These are phyloP conservation scores for Himantopus leucocephalus DNA, from an alignment of 2,113 vertebrate species.

Conservation along the genomic window DNA sequence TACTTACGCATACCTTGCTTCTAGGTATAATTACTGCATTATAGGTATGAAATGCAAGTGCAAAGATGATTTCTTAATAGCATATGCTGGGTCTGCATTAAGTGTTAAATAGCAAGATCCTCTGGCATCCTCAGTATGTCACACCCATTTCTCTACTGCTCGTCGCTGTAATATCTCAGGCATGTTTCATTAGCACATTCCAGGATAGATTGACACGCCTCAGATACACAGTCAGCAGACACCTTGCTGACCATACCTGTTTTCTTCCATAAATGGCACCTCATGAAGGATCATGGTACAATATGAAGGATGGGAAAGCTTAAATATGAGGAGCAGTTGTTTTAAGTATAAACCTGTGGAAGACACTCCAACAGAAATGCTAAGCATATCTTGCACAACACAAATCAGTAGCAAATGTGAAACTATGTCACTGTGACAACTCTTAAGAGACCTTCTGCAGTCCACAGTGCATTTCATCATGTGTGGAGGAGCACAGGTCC, in stretches of 20 bases:
- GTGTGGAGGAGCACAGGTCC: not conserved
- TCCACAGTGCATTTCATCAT: accelerated
- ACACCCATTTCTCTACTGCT: slow-evolving; percentile 8
- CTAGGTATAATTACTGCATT: slow-evolving; percentile 1
- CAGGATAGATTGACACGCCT: not conserved
- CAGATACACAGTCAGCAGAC: not conserved
- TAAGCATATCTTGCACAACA: not conserved
- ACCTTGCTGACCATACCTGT: slow-evolving; percentile 28
- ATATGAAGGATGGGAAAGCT: not conserved
- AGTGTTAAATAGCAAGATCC: not conserved
- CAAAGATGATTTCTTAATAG: slow-evolving; percentile 19
- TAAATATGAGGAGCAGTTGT: not conserved
- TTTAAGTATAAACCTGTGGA: not conserved
- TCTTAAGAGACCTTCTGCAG: not conserved
- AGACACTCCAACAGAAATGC: not conserved
- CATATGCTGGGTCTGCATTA: not conserved
- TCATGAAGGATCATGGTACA: not conserved
- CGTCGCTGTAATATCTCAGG: not conserved
- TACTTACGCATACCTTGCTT: not conserved
- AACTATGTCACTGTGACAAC: not conserved
- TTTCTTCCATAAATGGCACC: not conserved
- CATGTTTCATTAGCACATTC: slow-evolving; percentile 50
- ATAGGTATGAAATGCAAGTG: not conserved
- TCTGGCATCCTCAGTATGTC: not conserved
- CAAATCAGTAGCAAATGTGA: not conserved